phyloP scores from a whole-genome alignment of 1,140 invertebrate species.

The Drosophila navojoa region DNA sequence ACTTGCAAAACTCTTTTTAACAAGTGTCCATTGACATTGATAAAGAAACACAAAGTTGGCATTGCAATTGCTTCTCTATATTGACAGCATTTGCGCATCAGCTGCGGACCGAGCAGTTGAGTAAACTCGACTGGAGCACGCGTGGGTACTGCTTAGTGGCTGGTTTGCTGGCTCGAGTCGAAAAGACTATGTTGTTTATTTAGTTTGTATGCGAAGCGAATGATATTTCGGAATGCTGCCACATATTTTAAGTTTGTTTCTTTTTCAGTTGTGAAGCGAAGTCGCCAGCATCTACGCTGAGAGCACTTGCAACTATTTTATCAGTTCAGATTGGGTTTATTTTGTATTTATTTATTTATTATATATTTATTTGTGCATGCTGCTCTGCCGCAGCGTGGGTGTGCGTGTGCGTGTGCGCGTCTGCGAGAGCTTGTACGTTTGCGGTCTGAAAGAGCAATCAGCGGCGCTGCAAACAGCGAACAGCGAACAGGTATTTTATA shows the following conservation, averaged over 20 bases:
- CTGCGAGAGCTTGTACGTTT: slow-evolving; percentile 14
- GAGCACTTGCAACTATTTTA: slow-evolving; percentile 34
- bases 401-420: background rate
- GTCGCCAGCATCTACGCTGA: slow-evolving; percentile 7
- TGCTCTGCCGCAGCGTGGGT: background rate
- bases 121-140: slow-evolving; percentile 24
- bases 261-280: background rate
- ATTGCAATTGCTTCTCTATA: slow-evolving; percentile 1
- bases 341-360: slow-evolving; percentile 1
- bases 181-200: slow-evolving; percentile 29
- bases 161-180: slow-evolving; percentile 19
- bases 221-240: slow-evolving; percentile 18
- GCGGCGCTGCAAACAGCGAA: slow-evolving; percentile 18
- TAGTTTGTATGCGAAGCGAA: slow-evolving; percentile 21
- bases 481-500: slow-evolving; percentile 70
- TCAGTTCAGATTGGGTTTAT: slow-evolving; percentile 20
- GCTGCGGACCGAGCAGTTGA: slow-evolving; percentile 27
- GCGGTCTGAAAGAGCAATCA: slow-evolving; percentile 27
- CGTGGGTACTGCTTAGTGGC: slow-evolving; percentile 2
- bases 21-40: slow-evolving; percentile 5
- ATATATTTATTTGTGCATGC: slow-evolving; percentile 4
- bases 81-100: slow-evolving; percentile 23
- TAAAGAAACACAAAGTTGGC: slow-evolving; percentile 9
- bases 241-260: slow-evolving; percentile 6
- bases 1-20: slow-evolving; percentile 13